Evolutionary conservation across 2,113 vertebrate species (phyloP).

Genomic region (Myodes glareolus): DNA sequence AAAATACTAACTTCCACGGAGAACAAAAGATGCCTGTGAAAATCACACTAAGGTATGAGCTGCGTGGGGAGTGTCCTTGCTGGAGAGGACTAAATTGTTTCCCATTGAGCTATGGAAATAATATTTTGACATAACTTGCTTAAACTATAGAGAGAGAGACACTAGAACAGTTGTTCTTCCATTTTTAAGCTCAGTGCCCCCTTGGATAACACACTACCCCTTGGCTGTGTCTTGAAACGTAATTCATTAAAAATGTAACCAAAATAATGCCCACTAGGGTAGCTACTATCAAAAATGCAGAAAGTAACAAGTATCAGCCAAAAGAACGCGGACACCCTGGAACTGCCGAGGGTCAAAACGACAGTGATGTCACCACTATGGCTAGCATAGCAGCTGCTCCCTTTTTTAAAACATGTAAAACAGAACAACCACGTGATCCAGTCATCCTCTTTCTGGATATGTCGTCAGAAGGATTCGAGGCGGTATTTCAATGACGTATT

Average conservation of each 20-base stretch:
- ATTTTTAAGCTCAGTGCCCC: not conserved
- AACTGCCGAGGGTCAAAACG: not conserved
- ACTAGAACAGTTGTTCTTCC: not conserved
- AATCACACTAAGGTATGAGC: no score
- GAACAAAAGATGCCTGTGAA: not conserved
- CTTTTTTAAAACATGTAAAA: not conserved
- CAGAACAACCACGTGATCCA: not conserved
- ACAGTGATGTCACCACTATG: not conserved
- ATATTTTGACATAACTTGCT: not conserved
- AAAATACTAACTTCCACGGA: not conserved
- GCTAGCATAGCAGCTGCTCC: not conserved
- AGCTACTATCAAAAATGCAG: not conserved
- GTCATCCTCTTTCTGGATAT: no score
- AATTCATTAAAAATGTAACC: not conserved
- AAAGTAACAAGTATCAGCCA: not conserved
- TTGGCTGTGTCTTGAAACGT: not conserved
- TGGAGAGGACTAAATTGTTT: not conserved
- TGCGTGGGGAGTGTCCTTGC: accelerated
- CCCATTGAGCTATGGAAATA: not conserved
- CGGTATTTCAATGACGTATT: not conserved
- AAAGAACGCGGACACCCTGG: not conserved
- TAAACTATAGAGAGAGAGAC: not conserved
- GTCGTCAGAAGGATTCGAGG: not conserved
- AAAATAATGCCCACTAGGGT: not conserved
- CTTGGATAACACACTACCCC: not conserved